These are phyloP conservation scores for Papio anubis DNA, from an alignment of 2,113 vertebrate species.

Conservation along the genomic window DNA sequence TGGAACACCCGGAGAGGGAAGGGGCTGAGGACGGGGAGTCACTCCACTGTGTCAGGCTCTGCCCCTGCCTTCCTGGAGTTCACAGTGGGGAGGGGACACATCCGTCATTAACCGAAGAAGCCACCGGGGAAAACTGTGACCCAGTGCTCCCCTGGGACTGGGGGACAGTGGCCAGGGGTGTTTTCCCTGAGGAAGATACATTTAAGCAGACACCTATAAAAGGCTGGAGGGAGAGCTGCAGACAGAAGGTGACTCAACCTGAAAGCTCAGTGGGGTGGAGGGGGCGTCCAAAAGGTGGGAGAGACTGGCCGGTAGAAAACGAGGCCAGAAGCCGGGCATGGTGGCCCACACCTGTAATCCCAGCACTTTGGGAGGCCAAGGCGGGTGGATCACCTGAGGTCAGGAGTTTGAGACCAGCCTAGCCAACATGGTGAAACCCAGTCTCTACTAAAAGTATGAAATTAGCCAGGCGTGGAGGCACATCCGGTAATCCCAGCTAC, in stretches of 20 bases:
- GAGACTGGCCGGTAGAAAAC: background rate
- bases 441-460: too few species aligned
- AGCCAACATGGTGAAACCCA: too few species aligned
- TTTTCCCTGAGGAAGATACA: background rate
- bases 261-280: background rate
- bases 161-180: background rate
- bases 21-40: background rate
- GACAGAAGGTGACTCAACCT: too few species aligned
- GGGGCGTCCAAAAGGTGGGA: background rate
- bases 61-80: background rate
- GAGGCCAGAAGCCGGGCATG: background rate
- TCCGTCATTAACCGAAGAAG: accelerated
- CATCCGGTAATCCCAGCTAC: too few species aligned
- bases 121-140: background rate
- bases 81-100: background rate
- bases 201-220: background rate
- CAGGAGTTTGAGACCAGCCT: too few species aligned
- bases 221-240: background rate
- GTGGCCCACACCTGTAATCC: background rate
- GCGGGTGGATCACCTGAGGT: background rate
- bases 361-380: background rate
- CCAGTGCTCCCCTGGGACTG: accelerated
- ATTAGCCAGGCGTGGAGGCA: too few species aligned
- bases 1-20: background rate
- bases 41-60: background rate